phyloP scores from a whole-genome alignment of 2,113 vertebrate genomes.

The Daboia siamensis region DNA sequence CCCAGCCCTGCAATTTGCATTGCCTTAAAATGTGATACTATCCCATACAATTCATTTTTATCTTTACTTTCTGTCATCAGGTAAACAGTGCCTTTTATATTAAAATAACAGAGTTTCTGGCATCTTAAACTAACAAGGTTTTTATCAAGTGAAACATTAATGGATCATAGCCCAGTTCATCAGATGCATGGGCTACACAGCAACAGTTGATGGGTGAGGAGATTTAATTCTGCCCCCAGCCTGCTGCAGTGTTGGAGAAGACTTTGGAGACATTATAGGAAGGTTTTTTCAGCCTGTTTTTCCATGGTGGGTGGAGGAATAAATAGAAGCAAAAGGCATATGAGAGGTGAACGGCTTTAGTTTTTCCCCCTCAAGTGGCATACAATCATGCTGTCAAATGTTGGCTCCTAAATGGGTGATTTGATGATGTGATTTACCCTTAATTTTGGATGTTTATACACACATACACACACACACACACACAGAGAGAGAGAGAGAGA shows the following conservation, averaged over 20 bases:
- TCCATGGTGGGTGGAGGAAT: neutral
- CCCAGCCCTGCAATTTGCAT: neutral
- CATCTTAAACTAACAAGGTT: neutral
- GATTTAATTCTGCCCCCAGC: neutral
- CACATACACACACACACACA: neutral
- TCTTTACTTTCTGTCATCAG: neutral
- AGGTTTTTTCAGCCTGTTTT: neutral
- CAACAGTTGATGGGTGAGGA: neutral
- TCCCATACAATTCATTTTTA: neutral
- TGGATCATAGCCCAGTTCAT: neutral
- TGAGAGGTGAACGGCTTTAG: neutral
- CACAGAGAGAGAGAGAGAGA: no score
- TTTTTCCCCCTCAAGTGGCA: neutral
- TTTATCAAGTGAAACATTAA: neutral
- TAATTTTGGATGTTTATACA: neutral
- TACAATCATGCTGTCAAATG: neutral
- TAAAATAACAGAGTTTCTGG: neutral
- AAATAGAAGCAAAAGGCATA: neutral
- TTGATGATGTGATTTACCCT: neutral
- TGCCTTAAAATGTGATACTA: neutral
- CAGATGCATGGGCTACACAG: neutral
- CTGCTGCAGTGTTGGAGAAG: neutral
- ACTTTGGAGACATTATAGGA: neutral
- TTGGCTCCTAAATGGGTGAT: neutral
- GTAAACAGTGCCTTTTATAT: neutral